These are phyloP conservation scores for Mastacembelus armatus DNA, from an alignment of 2,797 vertebrate genomes.

Conservation along the genomic window DNA sequence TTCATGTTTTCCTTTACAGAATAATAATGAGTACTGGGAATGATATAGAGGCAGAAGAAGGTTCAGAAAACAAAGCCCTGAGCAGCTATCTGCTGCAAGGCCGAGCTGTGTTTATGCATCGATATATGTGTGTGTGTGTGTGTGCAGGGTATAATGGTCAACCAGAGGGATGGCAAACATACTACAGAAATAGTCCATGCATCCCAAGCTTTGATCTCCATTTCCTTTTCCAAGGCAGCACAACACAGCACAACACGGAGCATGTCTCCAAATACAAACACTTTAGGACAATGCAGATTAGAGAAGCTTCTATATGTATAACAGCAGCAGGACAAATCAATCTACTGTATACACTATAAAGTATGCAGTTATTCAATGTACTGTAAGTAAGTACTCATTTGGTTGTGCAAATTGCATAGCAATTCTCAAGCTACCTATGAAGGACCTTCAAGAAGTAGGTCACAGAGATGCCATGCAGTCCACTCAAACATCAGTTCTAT, in stretches of 20 bases:
- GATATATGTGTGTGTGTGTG: too few species aligned
- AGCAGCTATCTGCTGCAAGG: neutral
- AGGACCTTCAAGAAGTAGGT: conserved; percentile 30
- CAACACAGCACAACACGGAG: conserved; percentile 59
- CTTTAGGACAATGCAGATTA: too few species aligned
- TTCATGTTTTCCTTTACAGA: neutral
- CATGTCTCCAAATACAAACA: conserved; percentile 42
- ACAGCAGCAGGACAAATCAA: neutral
- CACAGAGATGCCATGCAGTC: conserved; percentile 32
- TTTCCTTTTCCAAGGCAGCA: conserved; percentile 57
- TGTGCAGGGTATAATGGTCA: conserved; percentile 39
- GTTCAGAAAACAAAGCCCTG: neutral
- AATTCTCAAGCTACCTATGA: conserved; percentile 40
- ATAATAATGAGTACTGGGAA: too few species aligned
- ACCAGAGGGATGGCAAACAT: conserved; percentile 36
- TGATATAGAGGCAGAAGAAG: too few species aligned
- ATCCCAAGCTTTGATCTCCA: conserved; percentile 61
- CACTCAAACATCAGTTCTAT: conserved; percentile 37
- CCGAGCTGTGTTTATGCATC: too few species aligned
- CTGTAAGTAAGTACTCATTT: too few species aligned
- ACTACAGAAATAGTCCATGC: conserved; percentile 27
- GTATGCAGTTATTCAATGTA: too few species aligned
- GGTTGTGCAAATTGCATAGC: conserved; percentile 31
- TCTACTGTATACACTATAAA: neutral
- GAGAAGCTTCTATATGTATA: conserved; percentile 9